A percentile compares a stretch with the other conserved stretches of the same genome.
phyloP scores from a whole-genome alignment of 2,888 invertebrate genomes.

The Melikaiella ostensackeni region DNA sequence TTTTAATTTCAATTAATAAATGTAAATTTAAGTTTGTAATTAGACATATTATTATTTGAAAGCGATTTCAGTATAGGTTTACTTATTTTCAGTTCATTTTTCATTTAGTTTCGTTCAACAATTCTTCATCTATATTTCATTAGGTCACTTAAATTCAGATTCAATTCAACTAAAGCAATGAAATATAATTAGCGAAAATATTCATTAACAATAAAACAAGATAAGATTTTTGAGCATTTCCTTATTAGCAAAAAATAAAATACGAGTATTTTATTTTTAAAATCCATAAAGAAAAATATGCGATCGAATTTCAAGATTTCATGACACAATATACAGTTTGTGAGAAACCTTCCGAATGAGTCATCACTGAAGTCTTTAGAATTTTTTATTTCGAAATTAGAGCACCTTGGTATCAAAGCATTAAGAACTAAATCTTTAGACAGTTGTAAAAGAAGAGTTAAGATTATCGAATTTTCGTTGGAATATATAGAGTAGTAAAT shows the following conservation, averaged over 20 bases:
- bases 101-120: background rate
- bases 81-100: background rate
- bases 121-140: no score
- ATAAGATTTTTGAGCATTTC: background rate
- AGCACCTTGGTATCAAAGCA: background rate
- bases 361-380: conserved; percentile 4
- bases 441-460: background rate
- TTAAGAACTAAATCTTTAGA: background rate
- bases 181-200: no score
- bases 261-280: background rate
- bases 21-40: background rate
- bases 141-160: no score
- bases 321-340: background rate
- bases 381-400: conserved; percentile 8
- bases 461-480: background rate
- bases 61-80: no score
- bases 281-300: background rate
- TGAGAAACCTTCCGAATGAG: background rate
- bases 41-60: background rate
- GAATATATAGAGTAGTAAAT: no score
- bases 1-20: background rate
- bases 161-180: no score
- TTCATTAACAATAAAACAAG: background rate
- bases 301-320: background rate
- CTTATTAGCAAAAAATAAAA: background rate